Percentiles rank a stretch among this genome's conserved stretches.
Conservation (phyloP, 1,140 invertebrate genomes). For the Coptotermes formosanus region DNA sequence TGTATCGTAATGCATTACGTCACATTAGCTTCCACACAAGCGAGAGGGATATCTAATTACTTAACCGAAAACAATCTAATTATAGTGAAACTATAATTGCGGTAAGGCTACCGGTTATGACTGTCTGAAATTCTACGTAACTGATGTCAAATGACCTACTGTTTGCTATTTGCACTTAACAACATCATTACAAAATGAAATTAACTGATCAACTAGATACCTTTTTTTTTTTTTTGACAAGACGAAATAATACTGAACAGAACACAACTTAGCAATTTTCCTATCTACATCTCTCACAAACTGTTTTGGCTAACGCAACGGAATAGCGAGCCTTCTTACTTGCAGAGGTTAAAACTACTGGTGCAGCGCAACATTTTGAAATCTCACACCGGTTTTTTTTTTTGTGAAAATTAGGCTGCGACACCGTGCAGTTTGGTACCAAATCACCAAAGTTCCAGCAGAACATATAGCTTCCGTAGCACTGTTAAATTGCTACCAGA, state of each 20-base stretch:
- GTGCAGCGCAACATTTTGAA: neutral
- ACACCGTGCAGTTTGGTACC: too few species aligned
- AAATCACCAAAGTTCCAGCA: too few species aligned
- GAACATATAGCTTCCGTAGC: too few species aligned
- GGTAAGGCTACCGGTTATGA: neutral
- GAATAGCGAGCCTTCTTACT: neutral
- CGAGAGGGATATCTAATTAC: neutral
- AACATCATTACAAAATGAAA: neutral
- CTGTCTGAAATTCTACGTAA: neutral
- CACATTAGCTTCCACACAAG: neutral
- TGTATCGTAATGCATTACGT: neutral
- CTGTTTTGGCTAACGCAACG: neutral
- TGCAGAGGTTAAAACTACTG: neutral
- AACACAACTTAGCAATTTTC: neutral
- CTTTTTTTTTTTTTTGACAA: neutral
- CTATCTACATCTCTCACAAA: neutral
- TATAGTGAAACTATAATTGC: neutral
- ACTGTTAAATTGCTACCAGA: too few species aligned
- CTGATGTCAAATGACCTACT: neutral
- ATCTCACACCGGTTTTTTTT: too few species aligned
- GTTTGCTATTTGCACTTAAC: neutral
- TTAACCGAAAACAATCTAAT: neutral
- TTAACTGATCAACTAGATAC: neutral
- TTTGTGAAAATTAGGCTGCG: too few species aligned
- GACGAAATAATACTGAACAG: conserved; percentile 19